These are phyloP conservation scores for Gyps fulvus DNA, from an alignment of 2,113 vertebrate genomes.

Conservation along the genomic window DNA sequence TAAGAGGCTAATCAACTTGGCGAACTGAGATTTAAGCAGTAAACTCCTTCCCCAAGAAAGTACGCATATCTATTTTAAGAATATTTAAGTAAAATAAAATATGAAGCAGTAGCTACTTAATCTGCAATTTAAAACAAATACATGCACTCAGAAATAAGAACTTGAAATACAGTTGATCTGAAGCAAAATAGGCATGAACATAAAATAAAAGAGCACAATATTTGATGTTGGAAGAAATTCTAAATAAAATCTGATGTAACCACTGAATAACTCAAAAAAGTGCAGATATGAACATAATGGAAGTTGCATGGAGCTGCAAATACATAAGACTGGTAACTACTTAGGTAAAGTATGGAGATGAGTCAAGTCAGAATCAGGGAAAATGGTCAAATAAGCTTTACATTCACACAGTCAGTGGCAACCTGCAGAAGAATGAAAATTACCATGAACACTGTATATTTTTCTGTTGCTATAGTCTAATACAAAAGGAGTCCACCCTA, in stretches of 20 bases:
- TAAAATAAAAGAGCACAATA: neutral
- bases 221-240: neutral
- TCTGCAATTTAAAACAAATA: neutral
- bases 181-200: neutral
- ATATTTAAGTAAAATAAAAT: neutral
- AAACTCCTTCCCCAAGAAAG: neutral
- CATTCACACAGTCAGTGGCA: neutral
- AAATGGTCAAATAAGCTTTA: neutral
- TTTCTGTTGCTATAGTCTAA: neutral
- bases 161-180: neutral
- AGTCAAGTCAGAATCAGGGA: neutral
- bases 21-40: neutral
- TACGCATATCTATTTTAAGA: neutral
- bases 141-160: neutral
- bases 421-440: neutral
- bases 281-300: neutral
- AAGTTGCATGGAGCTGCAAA: neutral
- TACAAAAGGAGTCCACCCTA: neutral
- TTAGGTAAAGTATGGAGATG: neutral
- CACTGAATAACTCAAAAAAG: neutral
- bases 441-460: neutral
- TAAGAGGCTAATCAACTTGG: neutral
- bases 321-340: neutral
- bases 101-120: neutral
- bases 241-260: neutral